These are phyloP conservation scores for Bacillus rossius DNA, from an alignment of 1,140 invertebrate genomes.

Conservation along the genomic window DNA sequence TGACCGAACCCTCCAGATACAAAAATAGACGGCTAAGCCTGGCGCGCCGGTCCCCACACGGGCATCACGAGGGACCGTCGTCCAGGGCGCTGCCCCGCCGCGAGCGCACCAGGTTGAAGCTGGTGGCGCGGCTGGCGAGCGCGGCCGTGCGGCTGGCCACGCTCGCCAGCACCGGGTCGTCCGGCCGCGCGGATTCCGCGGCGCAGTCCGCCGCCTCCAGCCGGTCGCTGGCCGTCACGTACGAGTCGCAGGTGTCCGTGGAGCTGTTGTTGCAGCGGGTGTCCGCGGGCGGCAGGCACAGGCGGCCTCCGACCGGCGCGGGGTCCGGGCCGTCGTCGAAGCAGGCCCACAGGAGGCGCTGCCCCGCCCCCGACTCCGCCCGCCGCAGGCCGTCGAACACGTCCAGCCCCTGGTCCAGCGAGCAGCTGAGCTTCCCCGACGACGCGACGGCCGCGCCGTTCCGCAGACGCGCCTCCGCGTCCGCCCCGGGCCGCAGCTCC, in stretches of 20 bases:
- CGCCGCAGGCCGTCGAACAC: conserved; percentile 33
- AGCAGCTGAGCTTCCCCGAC: conserved; percentile 36
- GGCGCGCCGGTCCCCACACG: too few relatives aligned
- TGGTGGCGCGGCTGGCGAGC: conserved; percentile 3
- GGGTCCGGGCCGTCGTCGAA: conserved; percentile 1
- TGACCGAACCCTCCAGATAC: too few relatives aligned
- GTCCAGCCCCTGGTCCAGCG: conserved; percentile 47
- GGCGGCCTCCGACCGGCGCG: too few relatives aligned
- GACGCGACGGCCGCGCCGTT: background rate
- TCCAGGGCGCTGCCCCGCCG: conserved; percentile 9
- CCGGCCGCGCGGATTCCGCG: background rate
- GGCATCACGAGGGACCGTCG: conserved; percentile 3
- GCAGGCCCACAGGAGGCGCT: background rate
- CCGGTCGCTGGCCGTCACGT: background rate
- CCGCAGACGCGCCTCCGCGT: conserved; percentile 14
- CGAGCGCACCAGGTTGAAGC: conserved; percentile 12
- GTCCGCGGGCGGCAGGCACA: background rate
- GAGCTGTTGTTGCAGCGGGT: background rate
- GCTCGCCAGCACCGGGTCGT: conserved; percentile 9
- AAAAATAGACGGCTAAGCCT: too few relatives aligned
- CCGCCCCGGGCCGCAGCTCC: conserved; percentile 15
- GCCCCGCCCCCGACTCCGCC: conserved; percentile 4
- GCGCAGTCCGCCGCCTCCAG: background rate
- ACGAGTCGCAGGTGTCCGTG: background rate
- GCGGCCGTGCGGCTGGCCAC: conserved; percentile 11